Evolutionary conservation across 92 coral and sea anemone genomes (phyloP).

Genomic region (Parazoanthus swiftii): DNA sequence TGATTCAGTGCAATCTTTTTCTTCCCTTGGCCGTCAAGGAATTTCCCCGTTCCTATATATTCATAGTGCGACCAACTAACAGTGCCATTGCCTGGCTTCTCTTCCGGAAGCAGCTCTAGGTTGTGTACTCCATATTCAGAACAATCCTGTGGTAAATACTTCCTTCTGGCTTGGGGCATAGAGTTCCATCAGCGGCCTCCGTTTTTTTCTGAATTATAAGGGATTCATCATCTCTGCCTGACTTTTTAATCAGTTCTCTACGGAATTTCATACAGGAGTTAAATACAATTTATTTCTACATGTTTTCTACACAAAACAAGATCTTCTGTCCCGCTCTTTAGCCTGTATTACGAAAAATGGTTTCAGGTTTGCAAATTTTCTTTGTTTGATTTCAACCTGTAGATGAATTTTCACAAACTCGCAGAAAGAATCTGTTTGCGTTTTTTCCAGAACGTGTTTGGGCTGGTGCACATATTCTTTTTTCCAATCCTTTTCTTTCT

Average conservation of each 20-base stretch:
- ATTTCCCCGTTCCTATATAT: neutral
- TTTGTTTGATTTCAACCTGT: conserved; percentile 47
- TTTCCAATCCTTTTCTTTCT: neutral
- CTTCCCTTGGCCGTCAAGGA: conserved; percentile 8
- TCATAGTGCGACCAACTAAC: neutral
- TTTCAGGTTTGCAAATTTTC: conserved; percentile 54
- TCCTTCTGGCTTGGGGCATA: conserved; percentile 48
- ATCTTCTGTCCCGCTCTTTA: conserved; percentile 52
- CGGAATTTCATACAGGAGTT: conserved; percentile 52
- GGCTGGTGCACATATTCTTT: neutral
- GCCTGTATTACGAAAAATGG: conserved; percentile 62
- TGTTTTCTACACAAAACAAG: conserved; percentile 50
- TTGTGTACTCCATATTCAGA: conserved; percentile 5
- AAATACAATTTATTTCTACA: conserved; percentile 51
- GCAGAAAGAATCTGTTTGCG: conserved; percentile 30
- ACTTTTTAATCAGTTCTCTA: conserved; percentile 14
- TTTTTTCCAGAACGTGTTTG: conserved; percentile 15
- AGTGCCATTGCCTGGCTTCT: conserved; percentile 1
- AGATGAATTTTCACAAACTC: conserved; percentile 46
- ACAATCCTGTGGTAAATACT: conserved; percentile 14
- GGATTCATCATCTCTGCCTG: conserved; percentile 27
- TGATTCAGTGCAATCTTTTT: neutral
- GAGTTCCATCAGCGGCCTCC: conserved; percentile 50
- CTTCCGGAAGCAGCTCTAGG: conserved; percentile 26
- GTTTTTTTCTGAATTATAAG: conserved; percentile 22